phyloP scores from a whole-genome alignment of 2,797 vertebrate species.

The Psittacula derbiana region DNA sequence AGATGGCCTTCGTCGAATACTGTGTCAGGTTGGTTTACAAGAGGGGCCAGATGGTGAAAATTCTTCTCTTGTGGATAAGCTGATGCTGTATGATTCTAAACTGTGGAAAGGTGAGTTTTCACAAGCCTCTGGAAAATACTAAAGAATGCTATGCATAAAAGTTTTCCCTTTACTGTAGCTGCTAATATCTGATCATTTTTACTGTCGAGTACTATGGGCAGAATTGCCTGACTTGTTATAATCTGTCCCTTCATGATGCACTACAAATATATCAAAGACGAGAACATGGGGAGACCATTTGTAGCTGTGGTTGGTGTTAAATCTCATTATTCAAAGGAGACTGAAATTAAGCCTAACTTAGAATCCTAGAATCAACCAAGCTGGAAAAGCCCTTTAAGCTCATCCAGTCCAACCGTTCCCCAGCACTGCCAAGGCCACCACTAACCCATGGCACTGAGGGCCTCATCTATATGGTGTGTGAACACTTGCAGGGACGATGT shows the following conservation, averaged over 20 bases:
- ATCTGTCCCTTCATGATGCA: not conserved
- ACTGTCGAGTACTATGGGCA: not conserved
- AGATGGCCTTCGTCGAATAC: constrained; percentile 91
- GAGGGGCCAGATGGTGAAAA: constrained; percentile 86
- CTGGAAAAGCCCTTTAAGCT: not conserved
- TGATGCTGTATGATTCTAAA: constrained; percentile 96
- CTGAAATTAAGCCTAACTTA: not conserved
- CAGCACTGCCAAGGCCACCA: not conserved
- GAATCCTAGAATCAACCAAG: not conserved
- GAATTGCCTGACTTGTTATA: not conserved
- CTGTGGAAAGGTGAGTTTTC: constrained; percentile 92
- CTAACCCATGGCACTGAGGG: not conserved
- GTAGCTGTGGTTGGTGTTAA: not conserved
- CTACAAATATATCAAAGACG: not conserved
- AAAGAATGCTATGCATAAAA: not conserved
- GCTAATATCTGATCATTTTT: not conserved
- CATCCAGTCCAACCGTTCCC: not conserved
- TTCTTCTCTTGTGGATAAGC: constrained; percentile 89
- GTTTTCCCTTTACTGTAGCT: not conserved
- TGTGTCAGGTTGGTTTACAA: constrained; percentile 93
- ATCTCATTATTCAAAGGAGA: not conserved
- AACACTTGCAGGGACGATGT: not conserved
- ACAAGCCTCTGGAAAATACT: not conserved
- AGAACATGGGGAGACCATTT: not conserved
- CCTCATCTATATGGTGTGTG: not conserved